Evolutionary conservation across 2,888 invertebrate genomes (phyloP).

Genomic region (Spilarctia lutea): DNA sequence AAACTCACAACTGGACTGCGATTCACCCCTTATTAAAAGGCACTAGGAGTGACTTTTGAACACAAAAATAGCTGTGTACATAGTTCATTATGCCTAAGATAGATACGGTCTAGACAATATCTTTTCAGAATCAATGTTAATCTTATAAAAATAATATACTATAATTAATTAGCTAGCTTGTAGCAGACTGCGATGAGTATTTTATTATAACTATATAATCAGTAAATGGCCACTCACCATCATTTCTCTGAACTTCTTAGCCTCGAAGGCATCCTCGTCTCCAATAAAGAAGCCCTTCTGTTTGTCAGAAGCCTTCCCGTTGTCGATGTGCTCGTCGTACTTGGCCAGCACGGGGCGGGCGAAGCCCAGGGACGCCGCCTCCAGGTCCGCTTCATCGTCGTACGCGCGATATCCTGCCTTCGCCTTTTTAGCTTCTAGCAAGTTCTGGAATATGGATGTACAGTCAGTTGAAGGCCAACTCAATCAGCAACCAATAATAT

Average conservation of each 20-base stretch:
- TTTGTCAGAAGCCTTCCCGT: constrained; percentile 85
- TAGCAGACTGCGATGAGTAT: background rate
- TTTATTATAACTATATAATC: background rate
- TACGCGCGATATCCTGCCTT: constrained; percentile 93
- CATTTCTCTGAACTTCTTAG: constrained; percentile 81
- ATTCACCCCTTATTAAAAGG: too few species aligned
- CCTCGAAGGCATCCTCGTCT: constrained; percentile 85
- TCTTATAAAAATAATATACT: too few species aligned
- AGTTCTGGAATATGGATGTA: constrained; percentile 85
- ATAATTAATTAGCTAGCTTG: background rate
- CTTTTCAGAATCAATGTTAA: background rate
- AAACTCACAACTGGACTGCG: too few species aligned
- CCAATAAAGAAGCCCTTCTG: constrained; percentile 92
- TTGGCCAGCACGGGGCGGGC: constrained; percentile 92
- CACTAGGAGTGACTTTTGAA: too few species aligned
- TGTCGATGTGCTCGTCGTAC: constrained; percentile 97
- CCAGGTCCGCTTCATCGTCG: constrained; percentile 92
- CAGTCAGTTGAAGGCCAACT: background rate
- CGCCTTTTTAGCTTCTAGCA: constrained; percentile 93
- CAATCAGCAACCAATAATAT: background rate
- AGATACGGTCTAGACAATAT: too few species aligned
- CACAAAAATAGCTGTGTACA: too few species aligned
- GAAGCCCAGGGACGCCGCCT: constrained; percentile 88
- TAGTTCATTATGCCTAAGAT: too few species aligned
- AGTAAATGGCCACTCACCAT: constrained; percentile 60